A percentile compares a stretch with the other conserved stretches of the same genome.
These are phyloP conservation scores for Zaprionus camerounensis DNA, from an alignment of 1,140 invertebrate species.

Conservation along the genomic window DNA sequence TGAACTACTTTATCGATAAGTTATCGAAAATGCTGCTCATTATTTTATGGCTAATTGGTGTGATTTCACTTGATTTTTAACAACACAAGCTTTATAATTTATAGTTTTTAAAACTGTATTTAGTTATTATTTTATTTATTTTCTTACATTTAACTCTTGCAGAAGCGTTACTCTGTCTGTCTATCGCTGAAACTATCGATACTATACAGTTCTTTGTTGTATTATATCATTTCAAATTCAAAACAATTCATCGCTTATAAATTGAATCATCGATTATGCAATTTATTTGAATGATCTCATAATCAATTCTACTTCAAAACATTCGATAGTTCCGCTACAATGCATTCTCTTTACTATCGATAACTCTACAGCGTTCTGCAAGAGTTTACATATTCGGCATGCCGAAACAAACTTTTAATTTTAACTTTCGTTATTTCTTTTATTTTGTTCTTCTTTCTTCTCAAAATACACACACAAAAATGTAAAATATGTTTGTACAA, in stretches of 20 bases:
- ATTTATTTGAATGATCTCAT: too few species aligned
- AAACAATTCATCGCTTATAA: too few species aligned
- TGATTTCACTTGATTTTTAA: not conserved
- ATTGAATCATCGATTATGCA: too few species aligned
- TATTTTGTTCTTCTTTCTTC: conserved; percentile 43
- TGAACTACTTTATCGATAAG: conserved; percentile 23
- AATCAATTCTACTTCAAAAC: too few species aligned
- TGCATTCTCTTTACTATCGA: not conserved
- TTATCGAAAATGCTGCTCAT: conserved; percentile 35
- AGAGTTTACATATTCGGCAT: not conserved
- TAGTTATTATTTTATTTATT: conserved; percentile 19
- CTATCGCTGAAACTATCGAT: not conserved
- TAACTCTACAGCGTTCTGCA: conserved; percentile 4
- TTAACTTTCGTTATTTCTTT: conserved; percentile 27
- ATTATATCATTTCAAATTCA: not conserved
- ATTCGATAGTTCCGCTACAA: not conserved
- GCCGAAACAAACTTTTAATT: not conserved
- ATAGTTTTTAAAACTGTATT: not conserved
- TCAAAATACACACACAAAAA: conserved; percentile 79
- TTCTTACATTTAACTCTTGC: not conserved
- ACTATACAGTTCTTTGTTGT: not conserved
- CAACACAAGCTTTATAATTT: not conserved
- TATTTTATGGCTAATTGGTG: conserved; percentile 24
- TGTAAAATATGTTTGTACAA: conserved; percentile 73
- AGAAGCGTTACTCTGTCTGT: not conserved